phyloP scores from a whole-genome alignment of 2,797 vertebrate genomes.

The Meriones psammophilus region DNA sequence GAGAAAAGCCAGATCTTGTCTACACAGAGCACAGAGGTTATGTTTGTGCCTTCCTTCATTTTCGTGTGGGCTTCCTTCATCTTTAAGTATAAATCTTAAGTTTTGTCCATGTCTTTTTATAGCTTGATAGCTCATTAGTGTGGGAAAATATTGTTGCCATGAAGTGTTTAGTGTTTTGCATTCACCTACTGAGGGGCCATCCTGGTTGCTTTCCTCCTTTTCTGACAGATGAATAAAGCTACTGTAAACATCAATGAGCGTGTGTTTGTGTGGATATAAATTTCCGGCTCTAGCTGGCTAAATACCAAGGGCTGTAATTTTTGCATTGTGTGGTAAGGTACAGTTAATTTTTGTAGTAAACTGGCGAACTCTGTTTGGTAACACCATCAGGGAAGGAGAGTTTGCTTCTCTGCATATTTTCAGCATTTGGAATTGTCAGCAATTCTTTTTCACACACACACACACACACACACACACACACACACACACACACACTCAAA shows the following conservation, averaged over 20 bases:
- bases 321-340: constrained; percentile 44
- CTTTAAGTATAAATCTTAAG: constrained; percentile 19
- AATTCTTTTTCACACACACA: neutral
- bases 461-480: neutral
- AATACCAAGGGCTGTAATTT: constrained; percentile 1
- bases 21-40: neutral
- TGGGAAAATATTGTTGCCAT: neutral
- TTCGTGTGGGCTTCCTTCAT: neutral
- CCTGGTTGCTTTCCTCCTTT: constrained; percentile 22
- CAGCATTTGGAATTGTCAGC: neutral
- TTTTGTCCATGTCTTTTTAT: constrained; percentile 21
- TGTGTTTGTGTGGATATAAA: constrained; percentile 33
- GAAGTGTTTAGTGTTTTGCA: constrained; percentile 1
- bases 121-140: neutral
- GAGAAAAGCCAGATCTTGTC: neutral
- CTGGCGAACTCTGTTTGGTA: constrained; percentile 2
- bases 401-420: neutral
- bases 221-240: constrained; percentile 23
- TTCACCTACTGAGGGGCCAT: constrained; percentile 25
- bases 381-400: neutral
- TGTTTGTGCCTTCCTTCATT: neutral
- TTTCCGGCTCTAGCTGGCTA: constrained; percentile 53
- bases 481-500: neutral
- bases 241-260: neutral
- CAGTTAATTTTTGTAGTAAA: constrained; percentile 53